A percentile compares a stretch with the other conserved stretches of the same genome.
Evolutionary conservation across 2,113 vertebrate genomes (phyloP).

Genomic region (Ovis canadensis): DNA sequence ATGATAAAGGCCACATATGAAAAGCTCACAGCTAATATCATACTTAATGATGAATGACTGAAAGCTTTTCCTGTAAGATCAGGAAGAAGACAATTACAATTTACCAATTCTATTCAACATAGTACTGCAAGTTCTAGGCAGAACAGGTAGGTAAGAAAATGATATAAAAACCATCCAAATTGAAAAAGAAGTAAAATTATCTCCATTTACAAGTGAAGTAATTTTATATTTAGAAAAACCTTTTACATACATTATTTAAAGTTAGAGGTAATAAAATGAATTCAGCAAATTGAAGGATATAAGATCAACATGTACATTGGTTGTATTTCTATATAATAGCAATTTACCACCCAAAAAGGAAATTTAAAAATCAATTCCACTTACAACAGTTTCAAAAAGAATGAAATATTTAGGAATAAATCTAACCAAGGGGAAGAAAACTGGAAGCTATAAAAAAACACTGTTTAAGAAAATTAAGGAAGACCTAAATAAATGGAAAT

Average conservation of each 20-base stretch:
- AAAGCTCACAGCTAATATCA: background rate
- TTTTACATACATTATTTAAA: background rate
- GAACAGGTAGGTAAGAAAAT: background rate
- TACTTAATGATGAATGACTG: background rate
- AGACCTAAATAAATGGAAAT: background rate
- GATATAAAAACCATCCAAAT: background rate
- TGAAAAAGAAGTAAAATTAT: background rate
- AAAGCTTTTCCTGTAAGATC: background rate
- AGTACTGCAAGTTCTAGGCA: background rate
- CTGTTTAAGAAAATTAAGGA: background rate
- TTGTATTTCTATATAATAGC: background rate
- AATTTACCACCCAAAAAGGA: background rate
- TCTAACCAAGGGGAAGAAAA: background rate
- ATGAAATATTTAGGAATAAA: background rate
- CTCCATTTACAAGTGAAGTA: background rate
- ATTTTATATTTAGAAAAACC: background rate
- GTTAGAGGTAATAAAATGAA: background rate
- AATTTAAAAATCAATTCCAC: background rate
- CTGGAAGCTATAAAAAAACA: background rate
- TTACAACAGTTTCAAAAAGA: background rate
- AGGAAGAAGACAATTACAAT: background rate
- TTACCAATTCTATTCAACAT: background rate
- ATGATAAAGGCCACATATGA: background rate
- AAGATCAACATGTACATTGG: background rate
- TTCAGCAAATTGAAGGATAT: background rate